A percentile compares a stretch with the other conserved stretches of the same genome.
phyloP scores from a whole-genome alignment of 2,888 invertebrate genomes.

The Polydrusus pterygomalis region DNA sequence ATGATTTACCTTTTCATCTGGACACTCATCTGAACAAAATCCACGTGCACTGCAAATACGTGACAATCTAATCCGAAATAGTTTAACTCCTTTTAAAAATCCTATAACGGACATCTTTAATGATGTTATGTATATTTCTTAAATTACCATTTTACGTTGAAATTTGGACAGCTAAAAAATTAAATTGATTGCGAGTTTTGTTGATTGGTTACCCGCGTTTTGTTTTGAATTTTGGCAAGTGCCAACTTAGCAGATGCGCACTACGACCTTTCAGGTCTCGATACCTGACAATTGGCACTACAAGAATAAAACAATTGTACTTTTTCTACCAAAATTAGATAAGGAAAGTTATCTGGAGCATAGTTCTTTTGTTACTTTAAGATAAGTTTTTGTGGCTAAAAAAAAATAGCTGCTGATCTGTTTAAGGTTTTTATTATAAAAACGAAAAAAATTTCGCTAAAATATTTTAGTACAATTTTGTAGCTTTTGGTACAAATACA shows the following conservation, averaged over 20 bases:
- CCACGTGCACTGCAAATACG: slow-evolving; percentile 36
- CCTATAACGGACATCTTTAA: slow-evolving; percentile 52
- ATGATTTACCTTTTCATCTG: slow-evolving; percentile 54
- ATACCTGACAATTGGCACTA: slow-evolving; percentile 1
- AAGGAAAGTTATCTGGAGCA: no score
- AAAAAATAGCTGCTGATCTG: not conserved
- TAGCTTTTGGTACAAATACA: slow-evolving; percentile 6
- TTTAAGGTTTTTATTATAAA: not conserved
- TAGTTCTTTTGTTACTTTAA: not conserved
- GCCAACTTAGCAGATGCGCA: slow-evolving; percentile 43
- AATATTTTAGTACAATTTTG: slow-evolving; percentile 4
- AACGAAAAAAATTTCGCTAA: not conserved
- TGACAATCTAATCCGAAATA: slow-evolving; percentile 38
- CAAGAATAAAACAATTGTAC: not conserved
- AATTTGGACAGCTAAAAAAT: slow-evolving; percentile 55
- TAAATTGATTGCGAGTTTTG: slow-evolving; percentile 43
- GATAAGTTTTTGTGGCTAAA: not conserved
- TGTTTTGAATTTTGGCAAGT: slow-evolving; percentile 42
- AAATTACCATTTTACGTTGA: slow-evolving; percentile 55
- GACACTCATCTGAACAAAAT: slow-evolving; percentile 54
- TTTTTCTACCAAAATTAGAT: no score
- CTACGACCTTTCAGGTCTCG: slow-evolving; percentile 5
- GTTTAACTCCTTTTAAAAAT: slow-evolving; percentile 45
- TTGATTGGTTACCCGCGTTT: slow-evolving; percentile 54
- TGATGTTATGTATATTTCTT: slow-evolving; percentile 41